Evolutionary conservation across 2,113 vertebrate species (phyloP).

Genomic region (Trichomycterus rosablanca): DNA sequence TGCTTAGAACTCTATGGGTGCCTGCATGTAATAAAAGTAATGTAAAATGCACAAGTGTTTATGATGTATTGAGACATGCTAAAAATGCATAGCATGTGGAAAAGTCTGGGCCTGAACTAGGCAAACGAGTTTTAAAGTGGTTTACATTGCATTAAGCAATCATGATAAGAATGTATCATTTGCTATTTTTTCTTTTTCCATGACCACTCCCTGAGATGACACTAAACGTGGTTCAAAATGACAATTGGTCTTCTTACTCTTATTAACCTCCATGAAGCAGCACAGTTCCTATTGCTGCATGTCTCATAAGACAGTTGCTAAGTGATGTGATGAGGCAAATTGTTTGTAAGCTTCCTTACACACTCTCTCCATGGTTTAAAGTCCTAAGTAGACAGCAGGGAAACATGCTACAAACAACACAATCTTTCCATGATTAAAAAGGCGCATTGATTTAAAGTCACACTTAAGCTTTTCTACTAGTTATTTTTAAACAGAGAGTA

Average conservation of each 20-base stretch:
- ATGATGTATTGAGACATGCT: background rate
- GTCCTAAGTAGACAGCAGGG: background rate
- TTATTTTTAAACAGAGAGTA: too few species aligned
- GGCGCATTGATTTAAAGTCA: too few species aligned
- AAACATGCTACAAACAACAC: too few species aligned
- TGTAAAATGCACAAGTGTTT: too few species aligned
- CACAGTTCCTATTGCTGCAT: background rate
- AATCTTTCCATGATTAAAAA: too few species aligned
- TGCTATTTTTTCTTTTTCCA: background rate
- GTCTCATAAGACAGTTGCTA: conserved; percentile 9
- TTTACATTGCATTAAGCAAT: conserved; percentile 1
- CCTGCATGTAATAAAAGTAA: too few species aligned
- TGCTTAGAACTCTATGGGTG: too few species aligned
- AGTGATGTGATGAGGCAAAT: conserved; percentile 8
- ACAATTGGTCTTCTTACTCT: background rate
- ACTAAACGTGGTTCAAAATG: background rate
- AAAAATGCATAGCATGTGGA: conserved; percentile 24
- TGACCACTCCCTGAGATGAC: conserved; percentile 9
- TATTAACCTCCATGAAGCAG: too few species aligned
- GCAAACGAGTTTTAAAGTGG: conserved; percentile 18
- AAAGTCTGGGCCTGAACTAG: conserved; percentile 11
- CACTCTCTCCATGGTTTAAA: background rate
- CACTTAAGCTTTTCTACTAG: too few species aligned
- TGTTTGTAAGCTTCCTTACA: conserved; percentile 1
- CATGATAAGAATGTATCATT: conserved; percentile 1